Conservation (phyloP, 2,113 vertebrate species). For the Bothrops jararaca region DNA sequence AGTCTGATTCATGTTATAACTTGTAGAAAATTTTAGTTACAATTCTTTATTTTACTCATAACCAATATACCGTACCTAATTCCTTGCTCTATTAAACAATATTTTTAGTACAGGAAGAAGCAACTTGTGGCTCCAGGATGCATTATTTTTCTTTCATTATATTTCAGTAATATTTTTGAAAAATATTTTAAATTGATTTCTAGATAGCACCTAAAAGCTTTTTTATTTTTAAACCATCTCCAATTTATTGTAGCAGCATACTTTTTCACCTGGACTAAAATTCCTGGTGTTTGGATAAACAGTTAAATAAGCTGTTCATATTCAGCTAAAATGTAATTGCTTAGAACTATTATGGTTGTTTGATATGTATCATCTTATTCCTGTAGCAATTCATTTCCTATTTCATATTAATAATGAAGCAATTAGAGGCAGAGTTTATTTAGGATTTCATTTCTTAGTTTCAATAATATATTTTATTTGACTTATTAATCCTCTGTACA, state of each 20-base stretch:
- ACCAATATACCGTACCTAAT: background rate
- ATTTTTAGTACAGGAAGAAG: background rate
- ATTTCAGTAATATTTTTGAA: background rate
- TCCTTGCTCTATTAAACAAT: background rate
- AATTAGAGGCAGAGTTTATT: background rate
- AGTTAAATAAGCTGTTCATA: background rate
- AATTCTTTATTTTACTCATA: background rate
- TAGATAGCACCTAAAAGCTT: background rate
- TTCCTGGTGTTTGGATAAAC: background rate
- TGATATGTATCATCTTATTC: background rate
- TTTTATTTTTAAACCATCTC: background rate
- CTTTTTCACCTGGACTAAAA: background rate
- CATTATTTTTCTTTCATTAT: background rate
- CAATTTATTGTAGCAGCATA: background rate
- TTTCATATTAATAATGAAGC: background rate
- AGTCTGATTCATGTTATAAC: background rate
- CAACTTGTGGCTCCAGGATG: background rate
- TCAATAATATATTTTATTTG: background rate
- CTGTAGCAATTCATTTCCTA: background rate
- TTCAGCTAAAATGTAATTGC: background rate
- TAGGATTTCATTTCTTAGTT: background rate
- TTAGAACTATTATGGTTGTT: background rate
- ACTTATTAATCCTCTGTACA: background rate
- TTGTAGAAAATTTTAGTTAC: background rate
- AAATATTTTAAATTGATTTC: background rate